Base-by-base conservation (phyloP, 2,888 invertebrate genomes). In the Lithophane semibrunnea region DNA sequence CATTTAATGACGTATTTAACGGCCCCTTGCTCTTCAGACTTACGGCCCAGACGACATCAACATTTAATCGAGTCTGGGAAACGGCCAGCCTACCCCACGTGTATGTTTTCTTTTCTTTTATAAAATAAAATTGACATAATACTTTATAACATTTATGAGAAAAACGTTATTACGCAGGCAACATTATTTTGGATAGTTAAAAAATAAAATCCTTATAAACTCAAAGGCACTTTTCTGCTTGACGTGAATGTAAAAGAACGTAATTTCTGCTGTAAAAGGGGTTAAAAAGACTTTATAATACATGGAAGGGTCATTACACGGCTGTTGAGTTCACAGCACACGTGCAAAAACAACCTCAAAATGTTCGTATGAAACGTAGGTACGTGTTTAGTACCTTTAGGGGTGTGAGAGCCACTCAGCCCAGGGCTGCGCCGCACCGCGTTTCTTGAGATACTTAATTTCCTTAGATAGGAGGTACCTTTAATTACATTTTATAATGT, bases 271-370 rank as follows among this genome's bases (percentile, higher is more conserved):
- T 89, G 90, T 92, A 91, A 94, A 94, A 93, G 91, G 91, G 92
- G 90, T 92, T 85, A 91, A 93, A 94, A 94, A 94, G 93, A 91
- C 92, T 95, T 94, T 94, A 94, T 95, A 94, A 94, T 94, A 93
- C 92, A 91, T 91, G 92, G 89, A 93, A 94, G 94, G 93, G 94
- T 93, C 95, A 94, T 95, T 94, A 94, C 92, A 94, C 93, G 95
- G 91, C 89, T 92, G 91, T 95, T 95, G 94, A 94, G 90, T 92
- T 93, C 92, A 91, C 94, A 91, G 94, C 94, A 94, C 89, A 93
- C 93, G 94, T 94, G 92, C 92, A 93, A 92, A 94, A 93, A 94
- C 91, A 92, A 93, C 91, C 90, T 92, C 88, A 88, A 91, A 92
- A 92, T 90, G 91, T 89, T 81, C 73, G 81, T 85, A 88, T 86